These are phyloP conservation scores for Protaetia brevitarsis DNA, from an alignment of 1,140 invertebrate genomes.

Conservation along the genomic window DNA sequence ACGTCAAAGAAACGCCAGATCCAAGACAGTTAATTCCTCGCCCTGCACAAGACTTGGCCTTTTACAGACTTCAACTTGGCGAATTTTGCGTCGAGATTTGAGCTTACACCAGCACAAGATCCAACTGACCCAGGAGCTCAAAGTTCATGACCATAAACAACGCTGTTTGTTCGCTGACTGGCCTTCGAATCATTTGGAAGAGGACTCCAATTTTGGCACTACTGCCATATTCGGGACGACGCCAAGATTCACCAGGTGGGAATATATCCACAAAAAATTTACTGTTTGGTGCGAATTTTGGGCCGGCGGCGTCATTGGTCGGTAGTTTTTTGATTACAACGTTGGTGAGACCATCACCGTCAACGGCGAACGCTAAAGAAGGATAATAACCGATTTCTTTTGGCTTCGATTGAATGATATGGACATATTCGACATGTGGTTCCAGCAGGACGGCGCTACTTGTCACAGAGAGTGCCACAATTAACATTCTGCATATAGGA, in stretches of 20 bases:
- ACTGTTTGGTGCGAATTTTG: constrained; percentile 29
- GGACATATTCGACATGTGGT: constrained; percentile 32
- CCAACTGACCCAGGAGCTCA: constrained; percentile 39
- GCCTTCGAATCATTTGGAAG: constrained; percentile 34
- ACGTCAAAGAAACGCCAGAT: not conserved
- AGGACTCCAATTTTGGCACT: constrained; percentile 32
- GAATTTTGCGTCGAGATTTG: not conserved
- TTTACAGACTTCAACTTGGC: not conserved
- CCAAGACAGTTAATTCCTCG: not conserved
- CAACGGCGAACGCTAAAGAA: constrained; percentile 27
- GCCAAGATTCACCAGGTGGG: not conserved
- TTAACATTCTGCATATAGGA: constrained; percentile 33
- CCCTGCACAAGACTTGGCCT: not conserved
- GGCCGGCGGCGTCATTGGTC: constrained; percentile 31
- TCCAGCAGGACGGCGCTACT: constrained; percentile 44
- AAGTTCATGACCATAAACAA: constrained; percentile 37
- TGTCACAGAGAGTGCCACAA: constrained; percentile 38
- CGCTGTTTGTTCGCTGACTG: constrained; percentile 36
- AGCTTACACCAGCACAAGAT: not conserved
- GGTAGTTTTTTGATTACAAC: constrained; percentile 29
- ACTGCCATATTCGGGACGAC: constrained; percentile 1
- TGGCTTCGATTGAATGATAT: constrained; percentile 28
- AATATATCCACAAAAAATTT: constrained; percentile 6
- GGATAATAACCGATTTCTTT: constrained; percentile 31
- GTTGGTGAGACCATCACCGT: constrained; percentile 26